Evolutionary conservation across 1,140 invertebrate genomes (phyloP).

Genomic region (Scaptomyza hsui): DNA sequence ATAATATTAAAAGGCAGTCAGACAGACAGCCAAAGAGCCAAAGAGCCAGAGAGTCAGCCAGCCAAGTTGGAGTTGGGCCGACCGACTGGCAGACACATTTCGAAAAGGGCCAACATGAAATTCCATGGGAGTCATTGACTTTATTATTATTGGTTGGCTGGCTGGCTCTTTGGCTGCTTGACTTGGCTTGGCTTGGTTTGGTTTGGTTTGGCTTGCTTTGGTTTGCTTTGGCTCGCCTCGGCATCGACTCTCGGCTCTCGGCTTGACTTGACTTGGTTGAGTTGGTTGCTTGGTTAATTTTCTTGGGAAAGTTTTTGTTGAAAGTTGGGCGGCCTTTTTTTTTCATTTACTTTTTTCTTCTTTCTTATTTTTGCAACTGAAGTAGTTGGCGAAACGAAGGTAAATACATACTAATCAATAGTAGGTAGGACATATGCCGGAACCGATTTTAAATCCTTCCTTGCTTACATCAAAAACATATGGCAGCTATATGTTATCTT

Average conservation of each 20-base stretch:
- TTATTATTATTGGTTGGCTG: constrained; percentile 56
- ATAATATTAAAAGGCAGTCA: constrained; percentile 82
- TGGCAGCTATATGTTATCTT: too few relatives aligned
- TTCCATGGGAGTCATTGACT: constrained; percentile 80
- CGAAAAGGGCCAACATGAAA: constrained; percentile 82
- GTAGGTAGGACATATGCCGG: constrained; percentile 29
- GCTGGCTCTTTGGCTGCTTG: constrained; percentile 23
- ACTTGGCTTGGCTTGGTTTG: constrained; percentile 15
- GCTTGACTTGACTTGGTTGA: constrained; percentile 32
- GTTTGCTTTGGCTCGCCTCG: constrained; percentile 11
- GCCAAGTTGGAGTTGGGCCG: constrained; percentile 53
- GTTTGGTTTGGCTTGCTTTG: constrained; percentile 13
- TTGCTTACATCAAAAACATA: too few relatives aligned
- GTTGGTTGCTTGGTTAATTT: constrained; percentile 67
- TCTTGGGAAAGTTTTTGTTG: constrained; percentile 82
- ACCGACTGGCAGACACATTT: constrained; percentile 72
- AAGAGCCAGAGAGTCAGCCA: constrained; percentile 42
- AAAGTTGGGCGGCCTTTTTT: constrained; percentile 60
- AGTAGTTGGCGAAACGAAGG: constrained; percentile 39
- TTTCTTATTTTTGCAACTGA: constrained; percentile 58
- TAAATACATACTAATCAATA: constrained; percentile 45
- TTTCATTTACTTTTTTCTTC: constrained; percentile 18
- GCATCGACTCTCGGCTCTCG: constrained; percentile 16
- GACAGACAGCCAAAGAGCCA: constrained; percentile 6
- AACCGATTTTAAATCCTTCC: too few relatives aligned